Base-by-base conservation (phyloP, 2,888 invertebrate species). In the Rhimphoctona megacephalus region DNA sequence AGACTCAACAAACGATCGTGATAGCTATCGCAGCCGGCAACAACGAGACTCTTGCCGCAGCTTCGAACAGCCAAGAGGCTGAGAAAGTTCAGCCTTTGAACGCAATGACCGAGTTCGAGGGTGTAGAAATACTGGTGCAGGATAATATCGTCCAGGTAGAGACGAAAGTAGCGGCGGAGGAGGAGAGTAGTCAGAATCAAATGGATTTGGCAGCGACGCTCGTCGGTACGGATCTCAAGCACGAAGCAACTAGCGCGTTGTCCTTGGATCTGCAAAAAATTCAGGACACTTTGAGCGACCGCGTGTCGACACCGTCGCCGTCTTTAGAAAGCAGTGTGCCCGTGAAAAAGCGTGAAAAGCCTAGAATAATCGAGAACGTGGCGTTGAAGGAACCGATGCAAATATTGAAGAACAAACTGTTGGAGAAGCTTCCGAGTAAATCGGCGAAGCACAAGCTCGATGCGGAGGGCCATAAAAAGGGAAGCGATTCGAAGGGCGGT, bases 301-400 rank as follows among this genome's bases (percentile, higher is more conserved):
- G 89, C 9, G 83, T 87, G 14, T 89, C 91, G 9, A 87, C 89
- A 1, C 89, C 91, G 6, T 90, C 92, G 7, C 90, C 92, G 5
- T 86, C 89, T 9, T 89, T 92, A 7, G 92, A 92, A 0, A 74
- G 89, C 2, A 86, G 87, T 22, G 88, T 94, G 9, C 93, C 94
- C 0, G 94, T 94, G 0, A 94, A 94, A 43, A 94, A 94, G 49
- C 93, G 94, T 2, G 94, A 94, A 76, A 94, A 94, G 89, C 94
- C 94, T 7, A 90, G 94, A 79, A 94, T 94, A 46, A 94, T 94
- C 72, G 93, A 94, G 83, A 94, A 93, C 74, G 93, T 94, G 0
- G 86, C 94, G 4, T 85, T 94, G 17, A 93, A 93, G 17, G 93
- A 94, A 79, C 94, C 94, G 0, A 90, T 94, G 90, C 92, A 92